These are phyloP conservation scores for Latheticus oryzae DNA, from an alignment of 2,888 invertebrate genomes.

Conservation along the genomic window DNA sequence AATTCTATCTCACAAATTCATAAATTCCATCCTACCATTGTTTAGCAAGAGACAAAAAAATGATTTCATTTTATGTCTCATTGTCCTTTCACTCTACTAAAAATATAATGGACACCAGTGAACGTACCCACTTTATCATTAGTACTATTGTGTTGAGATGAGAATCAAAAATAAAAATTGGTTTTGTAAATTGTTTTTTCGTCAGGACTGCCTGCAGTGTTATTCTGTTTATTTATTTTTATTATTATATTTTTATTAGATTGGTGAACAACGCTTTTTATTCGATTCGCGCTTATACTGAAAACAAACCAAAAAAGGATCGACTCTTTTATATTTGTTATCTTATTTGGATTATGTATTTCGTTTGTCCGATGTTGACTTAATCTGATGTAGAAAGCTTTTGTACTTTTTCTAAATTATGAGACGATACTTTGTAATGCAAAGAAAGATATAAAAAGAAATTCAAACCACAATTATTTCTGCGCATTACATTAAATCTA, in stretches of 20 bases:
- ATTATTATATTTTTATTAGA: constrained; percentile 42
- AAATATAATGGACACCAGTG: constrained; percentile 56
- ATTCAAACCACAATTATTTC: background rate
- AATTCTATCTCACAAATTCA: constrained; percentile 33
- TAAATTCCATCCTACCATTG: constrained; percentile 30
- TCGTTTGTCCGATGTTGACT: constrained; percentile 34
- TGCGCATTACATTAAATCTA: too few species aligned
- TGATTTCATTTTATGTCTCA: constrained; percentile 56
- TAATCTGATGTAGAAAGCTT: constrained; percentile 18
- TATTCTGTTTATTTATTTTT: constrained; percentile 43
- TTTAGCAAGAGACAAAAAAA: constrained; percentile 29
- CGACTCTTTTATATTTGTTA: constrained; percentile 32
- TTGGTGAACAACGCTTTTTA: constrained; percentile 22
- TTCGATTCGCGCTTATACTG: constrained; percentile 37
- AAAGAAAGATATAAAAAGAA: background rate
- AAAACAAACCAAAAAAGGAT: constrained; percentile 27
- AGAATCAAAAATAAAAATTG: constrained; percentile 58
- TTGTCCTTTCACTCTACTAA: constrained; percentile 54
- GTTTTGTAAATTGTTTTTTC: constrained; percentile 58
- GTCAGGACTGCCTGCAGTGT: constrained; percentile 36
- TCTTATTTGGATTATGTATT: constrained; percentile 40
- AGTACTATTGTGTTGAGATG: constrained; percentile 56
- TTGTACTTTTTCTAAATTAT: constrained; percentile 19
- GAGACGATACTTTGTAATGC: constrained; percentile 11
- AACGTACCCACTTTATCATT: constrained; percentile 56